Percentiles rank a stretch among this genome's conserved stretches.
These are phyloP conservation scores for Andricus grossulariae DNA, from an alignment of 1,140 invertebrate genomes.

Conservation along the genomic window DNA sequence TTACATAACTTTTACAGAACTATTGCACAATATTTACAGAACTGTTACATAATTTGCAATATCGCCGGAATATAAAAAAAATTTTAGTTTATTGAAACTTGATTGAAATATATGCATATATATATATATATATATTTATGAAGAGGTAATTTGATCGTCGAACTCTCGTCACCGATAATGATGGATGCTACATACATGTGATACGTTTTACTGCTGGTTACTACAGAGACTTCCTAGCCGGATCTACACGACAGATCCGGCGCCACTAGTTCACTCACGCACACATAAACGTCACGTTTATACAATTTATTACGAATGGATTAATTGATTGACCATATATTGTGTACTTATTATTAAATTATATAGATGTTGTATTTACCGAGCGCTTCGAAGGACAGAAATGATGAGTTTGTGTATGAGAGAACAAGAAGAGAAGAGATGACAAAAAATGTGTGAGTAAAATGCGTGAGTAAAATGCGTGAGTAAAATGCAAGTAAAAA, in stretches of 20 bases:
- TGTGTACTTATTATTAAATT: conserved; percentile 60
- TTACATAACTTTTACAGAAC: conserved; percentile 6
- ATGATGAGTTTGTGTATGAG: conserved; percentile 22
- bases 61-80: not conserved
- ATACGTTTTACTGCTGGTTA: conserved; percentile 77
- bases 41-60: conserved; percentile 21
- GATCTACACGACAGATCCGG: conserved; percentile 59
- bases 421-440: conserved; percentile 46
- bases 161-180: conserved; percentile 67
- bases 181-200: conserved; percentile 76
- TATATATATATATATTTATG: conserved; percentile 32
- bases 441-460: conserved; percentile 35
- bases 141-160: conserved; percentile 46
- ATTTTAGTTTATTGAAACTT: conserved; percentile 4
- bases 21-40: not conserved
- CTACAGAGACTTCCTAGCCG: conserved; percentile 76
- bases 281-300: conserved; percentile 72
- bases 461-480: no score
- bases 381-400: conserved; percentile 41
- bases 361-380: conserved; percentile 53
- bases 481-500: conserved; percentile 32
- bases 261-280: conserved; percentile 77
- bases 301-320: conserved; percentile 68
- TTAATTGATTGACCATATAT: conserved; percentile 71
- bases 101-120: conserved; percentile 13